phyloP scores from a whole-genome alignment of 1,140 invertebrate genomes.

The Sycophila sp. region DNA sequence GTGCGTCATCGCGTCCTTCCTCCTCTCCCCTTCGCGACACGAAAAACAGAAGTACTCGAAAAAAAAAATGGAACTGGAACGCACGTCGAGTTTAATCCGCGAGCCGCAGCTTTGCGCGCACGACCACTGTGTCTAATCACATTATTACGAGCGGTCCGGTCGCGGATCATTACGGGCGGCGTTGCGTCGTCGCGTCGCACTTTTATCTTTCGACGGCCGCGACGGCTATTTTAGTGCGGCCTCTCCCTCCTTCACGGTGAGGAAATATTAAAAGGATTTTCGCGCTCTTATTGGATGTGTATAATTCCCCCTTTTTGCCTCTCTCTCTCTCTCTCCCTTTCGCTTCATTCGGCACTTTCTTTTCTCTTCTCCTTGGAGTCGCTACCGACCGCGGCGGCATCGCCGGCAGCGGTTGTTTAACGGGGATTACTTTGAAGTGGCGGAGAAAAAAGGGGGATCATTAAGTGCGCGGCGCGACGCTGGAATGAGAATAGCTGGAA shows the following conservation, averaged over 20 bases:
- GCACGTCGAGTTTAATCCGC: constrained; percentile 18
- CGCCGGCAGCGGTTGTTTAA: constrained; percentile 12
- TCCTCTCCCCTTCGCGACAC: too few species aligned
- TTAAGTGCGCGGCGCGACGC: constrained; percentile 13
- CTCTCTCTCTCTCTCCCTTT: not conserved
- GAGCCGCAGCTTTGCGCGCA: not conserved
- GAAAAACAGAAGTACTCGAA: not conserved
- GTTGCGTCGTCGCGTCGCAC: constrained; percentile 20
- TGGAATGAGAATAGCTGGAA: constrained; percentile 26
- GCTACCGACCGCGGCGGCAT: not conserved
- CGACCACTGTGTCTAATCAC: constrained; percentile 35
- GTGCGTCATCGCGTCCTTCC: too few species aligned
- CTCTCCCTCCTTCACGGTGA: not conserved
- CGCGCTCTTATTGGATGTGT: constrained; percentile 21
- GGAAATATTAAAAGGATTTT: constrained; percentile 37
- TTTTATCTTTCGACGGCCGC: constrained; percentile 18
- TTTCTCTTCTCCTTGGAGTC: not conserved
- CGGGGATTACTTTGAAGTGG: constrained; percentile 38
- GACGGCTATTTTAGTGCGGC: constrained; percentile 28
- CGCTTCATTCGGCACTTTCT: not conserved
- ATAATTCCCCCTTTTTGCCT: constrained; percentile 5
- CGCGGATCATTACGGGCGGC: constrained; percentile 35
- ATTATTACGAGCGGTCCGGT: constrained; percentile 33
- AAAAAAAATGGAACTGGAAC: not conserved
- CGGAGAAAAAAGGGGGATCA: constrained; percentile 27